Evolutionary conservation across 2,113 vertebrate species (phyloP), one percentile per base, ranked within the genome.

Genomic region (Lasiurus borealis): DNA sequence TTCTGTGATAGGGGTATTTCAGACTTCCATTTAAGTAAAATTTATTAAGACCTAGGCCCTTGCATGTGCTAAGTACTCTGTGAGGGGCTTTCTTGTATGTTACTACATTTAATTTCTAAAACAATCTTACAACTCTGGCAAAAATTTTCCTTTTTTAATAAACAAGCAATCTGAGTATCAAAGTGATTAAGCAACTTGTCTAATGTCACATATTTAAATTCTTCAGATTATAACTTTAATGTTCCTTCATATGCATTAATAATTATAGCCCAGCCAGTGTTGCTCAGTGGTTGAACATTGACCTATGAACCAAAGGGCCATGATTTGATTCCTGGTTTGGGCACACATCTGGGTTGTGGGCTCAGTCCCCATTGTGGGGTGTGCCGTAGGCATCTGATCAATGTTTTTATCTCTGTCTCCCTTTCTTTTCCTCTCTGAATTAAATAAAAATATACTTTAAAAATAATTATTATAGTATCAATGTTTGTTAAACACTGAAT

Each of bases 401-500:
- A 21, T 59, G 57, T 25, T 25, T 59, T 8, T 59, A 59, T 59
- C 57, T 59, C 23, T 59, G 21, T 59, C 57, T 59, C 57, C 23
- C 8, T 59, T 25, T 59, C 57, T 8, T 21, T 59, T 59, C 21
- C 8, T 59, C 57, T 59, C 57, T 59, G 57, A 59, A 59, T 59
- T 59, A 21, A 59, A 59, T 59, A 59, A 59, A 59, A 59, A 59
- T 59, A 59, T 59, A 59, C 25, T 59, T 59, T 59, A 9, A 59
- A 57, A 52, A 82, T 62, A 71, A 87, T 66, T 36, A 83, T 69
- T 69, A 77, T 96, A 92, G 80, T 68, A 62, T 66, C 16, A 69
- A 4, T 68, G 44, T 52, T 90, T 66, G 19, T 73, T 88, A 88
- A 54, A 21, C 25, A 36, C 66, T 34, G 25, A 96, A 73, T 62